A percentile compares a stretch with the other conserved stretches of the same genome.
phyloP scores from a whole-genome alignment of 2,113 vertebrate genomes.

The Amazona vittata region DNA sequence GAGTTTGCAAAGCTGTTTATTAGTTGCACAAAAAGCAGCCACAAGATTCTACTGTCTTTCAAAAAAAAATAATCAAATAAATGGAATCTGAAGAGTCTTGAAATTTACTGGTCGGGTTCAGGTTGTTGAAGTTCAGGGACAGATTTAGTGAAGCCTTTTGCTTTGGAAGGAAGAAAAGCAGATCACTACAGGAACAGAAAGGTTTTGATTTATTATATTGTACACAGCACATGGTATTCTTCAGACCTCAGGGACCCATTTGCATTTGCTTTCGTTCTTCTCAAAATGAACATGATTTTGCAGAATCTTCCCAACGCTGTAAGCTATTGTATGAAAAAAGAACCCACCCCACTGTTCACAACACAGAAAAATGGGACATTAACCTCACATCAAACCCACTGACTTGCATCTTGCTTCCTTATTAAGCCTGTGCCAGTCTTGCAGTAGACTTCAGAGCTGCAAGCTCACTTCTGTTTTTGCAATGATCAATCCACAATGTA shows the following conservation, averaged over 20 bases:
- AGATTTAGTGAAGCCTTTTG: not conserved
- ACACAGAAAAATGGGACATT: constrained; percentile 28
- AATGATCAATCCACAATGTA: not conserved
- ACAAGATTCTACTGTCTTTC: not conserved
- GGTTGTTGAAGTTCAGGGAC: not conserved
- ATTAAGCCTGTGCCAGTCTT: constrained; percentile 7
- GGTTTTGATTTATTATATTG: not conserved
- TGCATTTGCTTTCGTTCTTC: constrained; percentile 22
- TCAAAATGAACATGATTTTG: not conserved
- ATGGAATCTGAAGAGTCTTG: not conserved
- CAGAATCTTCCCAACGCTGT: not conserved
- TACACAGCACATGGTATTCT: not conserved
- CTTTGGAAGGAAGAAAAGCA: not conserved
- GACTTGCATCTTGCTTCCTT: constrained; percentile 12
- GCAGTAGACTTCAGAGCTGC: constrained; percentile 2
- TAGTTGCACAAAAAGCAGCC: not conserved
- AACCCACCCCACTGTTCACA: not conserved
- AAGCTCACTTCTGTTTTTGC: not conserved
- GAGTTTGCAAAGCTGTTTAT: not conserved
- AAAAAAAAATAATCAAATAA: not conserved
- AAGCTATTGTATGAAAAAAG: not conserved
- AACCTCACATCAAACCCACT: constrained; percentile 51
- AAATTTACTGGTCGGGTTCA: not conserved
- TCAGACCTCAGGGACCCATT: not conserved
- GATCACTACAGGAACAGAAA: not conserved